Percentiles rank a stretch among this genome's conserved stretches.
Evolutionary conservation across 2,113 vertebrate genomes (phyloP).

Genomic region (Meles meles): DNA sequence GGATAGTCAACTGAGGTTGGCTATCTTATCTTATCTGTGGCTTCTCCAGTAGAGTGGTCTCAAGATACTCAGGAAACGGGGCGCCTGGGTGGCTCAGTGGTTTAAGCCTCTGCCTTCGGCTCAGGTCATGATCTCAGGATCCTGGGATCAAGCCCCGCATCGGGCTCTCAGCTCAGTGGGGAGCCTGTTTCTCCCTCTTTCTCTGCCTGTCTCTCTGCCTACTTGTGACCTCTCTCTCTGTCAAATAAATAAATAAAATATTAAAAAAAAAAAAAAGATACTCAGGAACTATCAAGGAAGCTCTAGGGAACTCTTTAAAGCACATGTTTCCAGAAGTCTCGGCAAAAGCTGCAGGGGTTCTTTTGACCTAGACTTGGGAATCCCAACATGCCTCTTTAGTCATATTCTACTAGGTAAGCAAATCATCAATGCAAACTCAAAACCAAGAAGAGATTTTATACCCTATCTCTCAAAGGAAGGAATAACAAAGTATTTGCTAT

Average conservation of each 20-base stretch:
- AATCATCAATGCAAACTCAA: neutral
- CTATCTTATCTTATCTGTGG: neutral
- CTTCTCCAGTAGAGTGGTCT: neutral
- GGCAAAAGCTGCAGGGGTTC: neutral
- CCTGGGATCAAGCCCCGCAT: too few relatives aligned
- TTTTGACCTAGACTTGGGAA: neutral
- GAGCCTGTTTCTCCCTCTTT: too few relatives aligned
- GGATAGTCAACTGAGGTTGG: neutral
- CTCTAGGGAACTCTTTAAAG: neutral
- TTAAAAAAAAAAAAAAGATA: too few relatives aligned
- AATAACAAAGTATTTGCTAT: neutral
- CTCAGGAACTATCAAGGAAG: neutral
- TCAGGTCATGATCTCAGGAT: too few relatives aligned
- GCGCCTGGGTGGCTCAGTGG: too few relatives aligned
- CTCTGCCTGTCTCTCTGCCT: too few relatives aligned
- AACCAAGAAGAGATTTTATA: neutral
- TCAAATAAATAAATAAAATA: too few relatives aligned
- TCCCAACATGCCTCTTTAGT: neutral
- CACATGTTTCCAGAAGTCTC: neutral
- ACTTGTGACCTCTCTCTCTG: too few relatives aligned
- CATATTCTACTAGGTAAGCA: neutral
- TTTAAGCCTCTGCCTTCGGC: too few relatives aligned
- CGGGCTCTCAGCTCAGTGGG: too few relatives aligned
- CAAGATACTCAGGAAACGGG: neutral
- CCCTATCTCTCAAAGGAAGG: neutral